These are phyloP conservation scores for Panzeria rudis DNA, from an alignment of 2,888 invertebrate species.

Conservation along the genomic window DNA sequence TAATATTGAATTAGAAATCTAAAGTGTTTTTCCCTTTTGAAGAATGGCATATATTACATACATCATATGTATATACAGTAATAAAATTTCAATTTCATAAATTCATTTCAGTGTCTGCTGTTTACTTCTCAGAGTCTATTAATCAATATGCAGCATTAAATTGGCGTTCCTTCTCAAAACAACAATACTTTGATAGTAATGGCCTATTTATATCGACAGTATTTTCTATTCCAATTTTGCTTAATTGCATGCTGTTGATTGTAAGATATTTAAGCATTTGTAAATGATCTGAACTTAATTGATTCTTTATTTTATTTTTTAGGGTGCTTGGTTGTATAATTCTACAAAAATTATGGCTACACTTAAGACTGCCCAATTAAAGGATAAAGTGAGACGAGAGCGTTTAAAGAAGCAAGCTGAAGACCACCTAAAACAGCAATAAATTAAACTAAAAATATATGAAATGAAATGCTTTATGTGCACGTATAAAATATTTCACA, in stretches of 20 bases:
- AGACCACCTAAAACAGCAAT: slow-evolving; percentile 51
- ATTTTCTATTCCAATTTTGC: slow-evolving; percentile 95
- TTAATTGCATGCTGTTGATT: slow-evolving; percentile 97
- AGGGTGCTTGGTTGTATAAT: slow-evolving; percentile 96
- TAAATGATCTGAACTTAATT: slow-evolving; percentile 7
- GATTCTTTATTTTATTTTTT: slow-evolving; percentile 62
- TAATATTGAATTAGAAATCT: no score
- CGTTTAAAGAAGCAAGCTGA: slow-evolving; percentile 49
- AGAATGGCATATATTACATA: no score
- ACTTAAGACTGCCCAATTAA: slow-evolving; percentile 91
- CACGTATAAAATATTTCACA: no score
- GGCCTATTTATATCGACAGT: slow-evolving; percentile 97
- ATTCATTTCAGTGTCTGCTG: slow-evolving; percentile 89
- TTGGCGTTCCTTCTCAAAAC: slow-evolving; percentile 94
- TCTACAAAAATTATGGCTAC: slow-evolving; percentile 95
- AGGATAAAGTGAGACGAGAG: slow-evolving; percentile 87
- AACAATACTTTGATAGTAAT: slow-evolving; percentile 97
- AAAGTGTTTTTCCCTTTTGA: no score
- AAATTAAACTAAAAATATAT: slow-evolving; percentile 6
- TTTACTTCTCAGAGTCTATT: slow-evolving; percentile 95
- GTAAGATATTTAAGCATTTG: slow-evolving; percentile 86
- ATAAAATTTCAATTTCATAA: background rate
- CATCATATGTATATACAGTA: no score
- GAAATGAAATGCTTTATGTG: background rate
- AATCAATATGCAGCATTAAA: slow-evolving; percentile 94